Base-by-base conservation (phyloP, 2,113 vertebrate genomes). In the Percina caprodes region DNA sequence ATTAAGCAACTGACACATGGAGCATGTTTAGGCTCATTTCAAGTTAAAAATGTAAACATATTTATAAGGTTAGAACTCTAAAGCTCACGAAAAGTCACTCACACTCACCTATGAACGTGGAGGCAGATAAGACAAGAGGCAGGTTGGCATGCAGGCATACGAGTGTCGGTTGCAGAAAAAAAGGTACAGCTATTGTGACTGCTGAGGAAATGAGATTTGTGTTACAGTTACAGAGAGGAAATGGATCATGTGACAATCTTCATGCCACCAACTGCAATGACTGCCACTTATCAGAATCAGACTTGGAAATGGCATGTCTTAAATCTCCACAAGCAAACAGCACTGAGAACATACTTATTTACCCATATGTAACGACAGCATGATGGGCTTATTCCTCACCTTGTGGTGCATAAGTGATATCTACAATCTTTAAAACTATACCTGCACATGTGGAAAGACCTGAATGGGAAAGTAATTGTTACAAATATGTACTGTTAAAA, bases 201-300 rank as follows among this genome's bases (percentile, higher is more conserved):
- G 72, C 49, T 56, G 18, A 80, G 78, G 80, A 91, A 90, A 84
- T 61, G 45, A 18, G 73, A 54, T 62, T 51, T 70, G 39, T n/a
- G 23, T 46, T 26, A 75, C 2, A 8, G 60, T 69, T 18, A 1
- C 21, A 33, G 35, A 79, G 67, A 73, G 85, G 89, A 90, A 93
- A 89, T 70, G 52, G 45, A 58, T 52, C 89, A 90, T 78, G 90
- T 91, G 89, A 89, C 74, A 21, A 4, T n/a, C 10, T 63, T 68
- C 26, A 67, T 65, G 30, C 68, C 58, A 76, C 71, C 79, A 79
- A 86, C 75, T 16, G 75, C 0, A 54, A 23, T 16, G 58, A 87
- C 52, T 16, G 61, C 26, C 69, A 79, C 11, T 1, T 3, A 0
- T 5, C 4, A 66, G 55, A 60, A 51, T 39, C n/a, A 46, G 61